These are phyloP conservation scores for Geotrupes spiniger DNA, from an alignment of 2,888 invertebrate species.

Conservation along the genomic window DNA sequence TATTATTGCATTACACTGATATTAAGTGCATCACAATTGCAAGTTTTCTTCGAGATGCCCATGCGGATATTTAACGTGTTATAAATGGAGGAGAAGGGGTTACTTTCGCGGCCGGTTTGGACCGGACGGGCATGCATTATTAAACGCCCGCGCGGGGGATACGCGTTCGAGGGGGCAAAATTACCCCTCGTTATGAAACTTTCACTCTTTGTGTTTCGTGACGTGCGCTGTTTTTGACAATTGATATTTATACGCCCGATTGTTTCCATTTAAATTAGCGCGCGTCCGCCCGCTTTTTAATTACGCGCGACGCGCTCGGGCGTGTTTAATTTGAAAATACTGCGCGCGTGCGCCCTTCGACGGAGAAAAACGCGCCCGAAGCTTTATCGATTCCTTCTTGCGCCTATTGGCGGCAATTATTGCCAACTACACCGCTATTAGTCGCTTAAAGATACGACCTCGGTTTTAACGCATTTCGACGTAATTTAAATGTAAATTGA, in stretches of 20 bases:
- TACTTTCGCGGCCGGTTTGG: constrained; percentile 38
- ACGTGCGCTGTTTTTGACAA: constrained; percentile 26
- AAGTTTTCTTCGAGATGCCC: neutral
- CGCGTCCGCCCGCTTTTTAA: constrained; percentile 1
- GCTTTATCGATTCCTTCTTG: too few species aligned
- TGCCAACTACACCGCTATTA: too few species aligned
- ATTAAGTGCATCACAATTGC: too few species aligned
- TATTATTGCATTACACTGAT: too few species aligned
- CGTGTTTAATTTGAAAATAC: too few species aligned
- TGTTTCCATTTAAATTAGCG: constrained; percentile 4
- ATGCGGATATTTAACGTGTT: constrained; percentile 30
- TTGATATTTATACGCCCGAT: constrained; percentile 37
- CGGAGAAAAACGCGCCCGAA: too few species aligned
- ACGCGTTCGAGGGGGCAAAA: constrained; percentile 41
- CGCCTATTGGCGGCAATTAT: too few species aligned
- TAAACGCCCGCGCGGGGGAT: constrained; percentile 26
- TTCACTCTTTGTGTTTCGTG: constrained; percentile 9
- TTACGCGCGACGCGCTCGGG: constrained; percentile 1
- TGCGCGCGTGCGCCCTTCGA: too few species aligned
- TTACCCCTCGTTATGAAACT: constrained; percentile 45
- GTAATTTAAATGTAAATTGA: too few species aligned
- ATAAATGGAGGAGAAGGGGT: constrained; percentile 47
- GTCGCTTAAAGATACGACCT: too few species aligned
- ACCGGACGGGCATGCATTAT: constrained; percentile 46
- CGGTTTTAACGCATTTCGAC: too few species aligned